Conservation (phyloP, 2,113 vertebrate species). For the Anoplopoma fimbria region DNA sequence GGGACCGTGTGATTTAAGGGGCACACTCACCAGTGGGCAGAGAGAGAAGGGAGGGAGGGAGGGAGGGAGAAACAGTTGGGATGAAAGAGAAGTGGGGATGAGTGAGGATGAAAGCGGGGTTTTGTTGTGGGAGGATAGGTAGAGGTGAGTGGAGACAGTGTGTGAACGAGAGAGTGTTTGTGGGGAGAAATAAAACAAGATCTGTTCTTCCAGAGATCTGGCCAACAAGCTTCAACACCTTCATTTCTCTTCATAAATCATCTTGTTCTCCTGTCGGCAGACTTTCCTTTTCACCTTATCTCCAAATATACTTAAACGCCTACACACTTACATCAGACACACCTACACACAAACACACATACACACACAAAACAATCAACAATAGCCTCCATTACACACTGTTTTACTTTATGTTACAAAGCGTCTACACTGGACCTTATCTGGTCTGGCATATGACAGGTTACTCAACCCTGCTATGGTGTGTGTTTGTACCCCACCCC, state of each 20-base stretch:
- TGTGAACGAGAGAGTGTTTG: neutral
- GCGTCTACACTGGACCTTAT: conserved; percentile 30
- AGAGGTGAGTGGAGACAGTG: conserved; percentile 18
- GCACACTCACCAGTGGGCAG: conserved; percentile 63
- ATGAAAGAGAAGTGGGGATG: conserved; percentile 46
- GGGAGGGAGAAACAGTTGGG: conserved; percentile 21
- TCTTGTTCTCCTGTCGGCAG: neutral
- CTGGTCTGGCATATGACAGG: conserved; percentile 30
- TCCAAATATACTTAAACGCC: neutral
- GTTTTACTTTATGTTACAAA: conserved; percentile 34
- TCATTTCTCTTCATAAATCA: neutral
- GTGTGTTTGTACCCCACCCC: conserved; percentile 22
- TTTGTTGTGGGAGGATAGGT: conserved; percentile 47
- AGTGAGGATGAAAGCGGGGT: conserved; percentile 40
- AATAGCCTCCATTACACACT: conserved; percentile 7
- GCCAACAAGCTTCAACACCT: neutral
- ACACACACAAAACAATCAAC: conserved; percentile 28
- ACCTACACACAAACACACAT: neutral
- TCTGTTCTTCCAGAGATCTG: neutral
- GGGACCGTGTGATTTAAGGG: conserved; percentile 83
- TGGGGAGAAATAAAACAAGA: conserved; percentile 5
- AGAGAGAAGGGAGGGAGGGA: neutral
- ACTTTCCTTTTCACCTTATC: conserved; percentile 16
- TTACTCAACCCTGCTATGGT: conserved; percentile 44
- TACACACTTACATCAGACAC: neutral